Percentiles rank a stretch among this genome's conserved stretches.
These are phyloP conservation scores for Delphinus delphis DNA, from an alignment of 2,113 vertebrate genomes.

Conservation along the genomic window DNA sequence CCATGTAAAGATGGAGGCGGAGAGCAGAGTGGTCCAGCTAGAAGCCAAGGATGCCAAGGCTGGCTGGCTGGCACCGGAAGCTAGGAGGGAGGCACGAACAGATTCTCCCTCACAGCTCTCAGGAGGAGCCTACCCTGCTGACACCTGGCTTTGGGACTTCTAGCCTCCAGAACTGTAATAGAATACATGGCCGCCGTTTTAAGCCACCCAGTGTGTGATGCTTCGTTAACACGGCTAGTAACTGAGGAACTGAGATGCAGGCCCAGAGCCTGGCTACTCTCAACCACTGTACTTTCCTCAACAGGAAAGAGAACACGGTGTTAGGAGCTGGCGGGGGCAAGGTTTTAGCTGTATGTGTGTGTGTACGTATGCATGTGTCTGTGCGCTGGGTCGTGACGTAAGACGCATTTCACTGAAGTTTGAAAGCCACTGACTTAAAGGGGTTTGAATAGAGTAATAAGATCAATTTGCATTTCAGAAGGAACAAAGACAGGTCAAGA, in stretches of 20 bases:
- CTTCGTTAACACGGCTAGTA: not conserved
- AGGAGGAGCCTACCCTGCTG: not conserved
- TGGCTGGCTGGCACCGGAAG: not conserved
- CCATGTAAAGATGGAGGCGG: not conserved
- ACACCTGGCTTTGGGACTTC: not conserved
- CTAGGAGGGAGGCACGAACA: not conserved
- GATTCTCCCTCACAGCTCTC: not conserved
- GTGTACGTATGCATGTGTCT: no score
- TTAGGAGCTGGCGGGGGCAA: not conserved
- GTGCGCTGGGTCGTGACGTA: not conserved
- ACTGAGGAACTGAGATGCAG: not conserved
- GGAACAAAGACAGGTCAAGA: not conserved
- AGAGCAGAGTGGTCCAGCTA: rapidly evolving
- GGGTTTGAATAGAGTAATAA: not conserved
- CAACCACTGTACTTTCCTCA: not conserved
- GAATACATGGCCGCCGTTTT: not conserved
- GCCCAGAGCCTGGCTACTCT: not conserved
- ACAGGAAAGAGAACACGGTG: not conserved
- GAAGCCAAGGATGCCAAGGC: not conserved
- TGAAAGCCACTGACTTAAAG: not conserved
- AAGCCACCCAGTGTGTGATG: not conserved
- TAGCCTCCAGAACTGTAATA: not conserved
- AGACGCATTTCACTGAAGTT: not conserved
- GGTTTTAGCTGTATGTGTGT: not conserved
- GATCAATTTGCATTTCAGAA: not conserved